Percentiles rank a stretch among this genome's conserved stretches.
These are phyloP conservation scores for Okamejei kenojei DNA, from an alignment of 2,797 vertebrate species.

Conservation along the genomic window DNA sequence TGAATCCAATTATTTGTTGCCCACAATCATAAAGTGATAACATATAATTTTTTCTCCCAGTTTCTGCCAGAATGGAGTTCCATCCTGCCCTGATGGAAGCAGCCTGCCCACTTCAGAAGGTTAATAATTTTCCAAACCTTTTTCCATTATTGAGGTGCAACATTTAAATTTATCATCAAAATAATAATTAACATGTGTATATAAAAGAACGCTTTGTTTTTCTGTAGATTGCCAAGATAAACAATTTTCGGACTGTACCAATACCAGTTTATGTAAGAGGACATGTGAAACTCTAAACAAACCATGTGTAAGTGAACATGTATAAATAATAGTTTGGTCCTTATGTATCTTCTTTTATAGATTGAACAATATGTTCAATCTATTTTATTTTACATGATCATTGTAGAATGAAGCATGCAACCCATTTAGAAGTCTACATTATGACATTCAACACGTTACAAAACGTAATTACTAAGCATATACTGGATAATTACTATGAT, in stretches of 20 bases:
- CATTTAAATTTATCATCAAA: not conserved
- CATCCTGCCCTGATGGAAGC: not conserved
- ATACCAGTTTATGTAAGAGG: not conserved
- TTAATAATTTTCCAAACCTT: not conserved
- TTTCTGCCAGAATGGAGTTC: not conserved
- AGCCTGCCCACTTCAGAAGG: not conserved
- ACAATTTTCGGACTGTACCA: not conserved
- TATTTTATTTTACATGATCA: not conserved
- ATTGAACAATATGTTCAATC: not conserved
- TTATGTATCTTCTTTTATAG: not conserved
- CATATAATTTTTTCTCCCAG: not conserved
- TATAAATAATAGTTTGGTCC: not conserved
- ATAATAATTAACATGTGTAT: not conserved
- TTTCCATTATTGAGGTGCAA: not conserved
- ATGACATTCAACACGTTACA: not conserved
- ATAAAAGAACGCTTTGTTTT: not conserved
- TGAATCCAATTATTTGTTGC: not conserved
- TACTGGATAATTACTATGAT: not conserved
- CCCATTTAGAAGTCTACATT: not conserved
- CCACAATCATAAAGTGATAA: not conserved
- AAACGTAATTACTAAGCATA: not conserved
- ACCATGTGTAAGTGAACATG: conserved; percentile 4
- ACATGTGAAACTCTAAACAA: not conserved
- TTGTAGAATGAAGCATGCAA: not conserved
- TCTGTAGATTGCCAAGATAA: conserved; percentile 20